Percentiles rank a stretch among this genome's conserved stretches.
phyloP scores from a whole-genome alignment of 2,113 vertebrate genomes.

The Heterocephalus glaber region DNA sequence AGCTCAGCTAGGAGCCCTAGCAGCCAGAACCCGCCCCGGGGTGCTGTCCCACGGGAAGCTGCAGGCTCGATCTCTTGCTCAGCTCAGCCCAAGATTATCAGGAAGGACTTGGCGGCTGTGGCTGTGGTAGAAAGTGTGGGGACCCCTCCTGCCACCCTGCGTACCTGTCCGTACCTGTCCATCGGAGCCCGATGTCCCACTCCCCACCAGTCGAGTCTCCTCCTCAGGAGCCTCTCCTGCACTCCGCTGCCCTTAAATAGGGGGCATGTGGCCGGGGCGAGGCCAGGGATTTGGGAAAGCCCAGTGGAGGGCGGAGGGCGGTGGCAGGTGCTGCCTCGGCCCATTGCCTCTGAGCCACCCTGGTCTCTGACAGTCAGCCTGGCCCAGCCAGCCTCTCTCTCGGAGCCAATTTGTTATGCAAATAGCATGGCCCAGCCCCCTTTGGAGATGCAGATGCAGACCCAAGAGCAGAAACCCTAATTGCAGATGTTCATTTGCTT shows the following conservation, averaged over 20 bases:
- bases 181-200: neutral
- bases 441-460: slow-evolving; percentile 59
- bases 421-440: neutral
- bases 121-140: neutral
- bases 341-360: too few relatives aligned
- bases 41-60: neutral
- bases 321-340: neutral
- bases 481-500: neutral
- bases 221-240: neutral
- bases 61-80: neutral
- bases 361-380: too few relatives aligned
- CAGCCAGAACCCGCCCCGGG: too few relatives aligned
- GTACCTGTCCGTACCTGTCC: slow-evolving; percentile 63
- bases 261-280: neutral
- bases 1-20: too few relatives aligned
- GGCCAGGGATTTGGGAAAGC: neutral
- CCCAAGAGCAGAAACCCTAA: neutral
- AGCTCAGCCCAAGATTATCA: neutral
- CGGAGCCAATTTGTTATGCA: slow-evolving; percentile 59
- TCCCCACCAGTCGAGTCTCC: neutral
- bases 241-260: neutral
- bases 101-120: neutral
- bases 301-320: neutral
- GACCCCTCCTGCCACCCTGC: fast-evolving
- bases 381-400: too few relatives aligned